These are phyloP conservation scores for Babylonia areolata DNA, from an alignment of 1,140 invertebrate species.

Conservation along the genomic window DNA sequence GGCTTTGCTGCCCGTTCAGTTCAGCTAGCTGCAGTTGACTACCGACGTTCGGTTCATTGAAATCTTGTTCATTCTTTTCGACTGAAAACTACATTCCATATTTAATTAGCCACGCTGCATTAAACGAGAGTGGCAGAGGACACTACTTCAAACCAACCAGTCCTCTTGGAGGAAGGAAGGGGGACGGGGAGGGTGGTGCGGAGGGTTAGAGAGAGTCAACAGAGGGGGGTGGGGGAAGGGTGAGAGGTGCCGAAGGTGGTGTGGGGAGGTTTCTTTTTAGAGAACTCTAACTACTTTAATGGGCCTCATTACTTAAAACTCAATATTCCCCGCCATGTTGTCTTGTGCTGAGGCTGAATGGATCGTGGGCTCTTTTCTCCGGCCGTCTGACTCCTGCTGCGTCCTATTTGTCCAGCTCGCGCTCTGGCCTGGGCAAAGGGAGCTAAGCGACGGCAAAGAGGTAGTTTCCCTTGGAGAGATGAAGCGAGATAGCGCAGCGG, in stretches of 20 bases:
- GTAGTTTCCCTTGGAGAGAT: background rate
- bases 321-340: conserved; percentile 35
- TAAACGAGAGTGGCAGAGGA: too few relatives aligned
- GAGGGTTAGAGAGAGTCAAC: background rate
- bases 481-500: background rate
- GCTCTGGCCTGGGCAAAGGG: background rate
- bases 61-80: too few relatives aligned
- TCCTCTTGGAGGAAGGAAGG: background rate
- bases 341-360: conserved; percentile 25
- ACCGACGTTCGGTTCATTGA: too few relatives aligned
- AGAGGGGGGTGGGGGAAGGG: background rate
- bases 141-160: too few relatives aligned
- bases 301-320: conserved; percentile 43
- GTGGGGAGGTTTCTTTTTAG: background rate
- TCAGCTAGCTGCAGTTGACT: too few relatives aligned
- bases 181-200: background rate
- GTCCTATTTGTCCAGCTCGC: conserved; percentile 26
- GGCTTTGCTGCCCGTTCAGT: too few relatives aligned
- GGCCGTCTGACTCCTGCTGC: conserved; percentile 10
- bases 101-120: too few relatives aligned
- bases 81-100: too few relatives aligned
- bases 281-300: conserved; percentile 37
- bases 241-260: background rate
- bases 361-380: background rate
- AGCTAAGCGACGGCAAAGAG: conserved; percentile 32